Evolutionary conservation across 53 echinoderm and acorn worm genomes (phyloP).

Genomic region (Luidia sarsii): DNA sequence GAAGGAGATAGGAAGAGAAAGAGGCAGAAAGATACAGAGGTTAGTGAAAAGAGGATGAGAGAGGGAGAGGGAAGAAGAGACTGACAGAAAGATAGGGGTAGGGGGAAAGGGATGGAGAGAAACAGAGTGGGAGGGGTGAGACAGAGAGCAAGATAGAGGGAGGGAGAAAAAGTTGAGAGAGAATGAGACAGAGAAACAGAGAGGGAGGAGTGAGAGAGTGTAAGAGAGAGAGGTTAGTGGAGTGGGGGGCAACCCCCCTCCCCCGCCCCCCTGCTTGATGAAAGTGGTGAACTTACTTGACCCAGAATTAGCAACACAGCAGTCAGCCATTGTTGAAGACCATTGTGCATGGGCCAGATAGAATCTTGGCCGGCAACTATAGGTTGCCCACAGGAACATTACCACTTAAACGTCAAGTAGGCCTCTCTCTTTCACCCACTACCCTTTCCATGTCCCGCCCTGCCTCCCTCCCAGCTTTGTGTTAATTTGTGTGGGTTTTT

Average conservation of each 20-base stretch:
- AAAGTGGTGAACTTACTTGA: conserved; percentile 32
- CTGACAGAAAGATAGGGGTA: no score
- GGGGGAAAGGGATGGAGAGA: no score
- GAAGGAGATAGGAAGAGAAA: neutral
- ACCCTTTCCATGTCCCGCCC: no score
- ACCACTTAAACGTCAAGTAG: no score
- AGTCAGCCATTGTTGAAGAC: conserved; percentile 8
- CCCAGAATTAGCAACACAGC: conserved; percentile 30
- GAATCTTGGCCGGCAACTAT: conserved; percentile 20
- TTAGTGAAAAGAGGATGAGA: no score
- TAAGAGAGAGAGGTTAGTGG: neutral
- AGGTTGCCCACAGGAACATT: neutral
- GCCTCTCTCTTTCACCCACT: no score
- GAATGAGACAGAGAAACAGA: neutral
- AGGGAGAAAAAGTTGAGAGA: neutral
- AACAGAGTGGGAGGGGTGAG: neutral
- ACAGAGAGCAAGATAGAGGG: neutral
- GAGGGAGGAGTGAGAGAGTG: neutral
- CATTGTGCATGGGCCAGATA: conserved; percentile 46
- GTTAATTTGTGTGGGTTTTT: no score
- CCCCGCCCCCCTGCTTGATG: no score
- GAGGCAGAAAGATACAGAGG: neutral
- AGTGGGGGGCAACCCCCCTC: neutral
- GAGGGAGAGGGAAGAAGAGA: conserved; percentile 1
- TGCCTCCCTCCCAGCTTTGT: no score